phyloP scores from a whole-genome alignment of 1,140 invertebrate species.

The Hylaeus volcanicus region DNA sequence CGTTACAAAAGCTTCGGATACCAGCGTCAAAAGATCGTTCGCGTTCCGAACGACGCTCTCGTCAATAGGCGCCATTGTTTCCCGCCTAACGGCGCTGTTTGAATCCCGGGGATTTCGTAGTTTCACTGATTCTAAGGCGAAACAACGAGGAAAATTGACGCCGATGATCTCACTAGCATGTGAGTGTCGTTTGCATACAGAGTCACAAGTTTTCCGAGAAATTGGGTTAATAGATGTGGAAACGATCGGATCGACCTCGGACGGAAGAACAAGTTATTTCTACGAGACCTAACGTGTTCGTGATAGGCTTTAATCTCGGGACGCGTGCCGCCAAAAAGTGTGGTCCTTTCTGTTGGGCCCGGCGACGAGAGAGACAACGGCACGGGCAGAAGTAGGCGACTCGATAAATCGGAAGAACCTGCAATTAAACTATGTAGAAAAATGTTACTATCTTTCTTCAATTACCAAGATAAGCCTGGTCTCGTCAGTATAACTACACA shows the following conservation, averaged over 20 bases:
- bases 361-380: too few relatives aligned
- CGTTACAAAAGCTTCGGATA: neutral
- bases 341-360: too few relatives aligned
- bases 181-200: neutral
- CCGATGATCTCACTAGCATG: slow-evolving; percentile 1
- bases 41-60: too few relatives aligned
- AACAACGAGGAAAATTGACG: neutral
- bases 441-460: too few relatives aligned
- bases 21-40: neutral
- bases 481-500: too few relatives aligned
- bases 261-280: neutral
- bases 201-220: slow-evolving; percentile 3
- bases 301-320: neutral
- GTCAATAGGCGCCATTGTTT: neutral
- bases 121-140: neutral
- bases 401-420: too few relatives aligned
- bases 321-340: neutral
- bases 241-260: slow-evolving; percentile 2
- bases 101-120: neutral
- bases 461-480: too few relatives aligned
- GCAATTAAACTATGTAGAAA: too few relatives aligned
- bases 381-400: too few relatives aligned
- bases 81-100: neutral
- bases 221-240: slow-evolving; percentile 10
- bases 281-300: neutral